phyloP scores from a whole-genome alignment of 2,113 vertebrate genomes.

The Ardeotis arabs region DNA sequence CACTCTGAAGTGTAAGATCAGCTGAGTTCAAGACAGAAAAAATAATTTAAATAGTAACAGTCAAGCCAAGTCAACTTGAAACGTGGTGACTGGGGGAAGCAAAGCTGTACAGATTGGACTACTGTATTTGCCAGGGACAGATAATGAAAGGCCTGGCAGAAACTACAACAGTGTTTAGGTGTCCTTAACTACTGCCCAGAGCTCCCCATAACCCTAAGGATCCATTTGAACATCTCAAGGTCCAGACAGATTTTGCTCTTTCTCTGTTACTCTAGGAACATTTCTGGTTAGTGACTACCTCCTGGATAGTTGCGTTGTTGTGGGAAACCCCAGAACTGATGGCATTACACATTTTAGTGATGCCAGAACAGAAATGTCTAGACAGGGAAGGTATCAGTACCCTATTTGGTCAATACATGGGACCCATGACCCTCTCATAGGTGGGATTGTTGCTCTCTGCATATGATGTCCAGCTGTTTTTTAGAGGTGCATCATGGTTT shows the following conservation, averaged over 20 bases:
- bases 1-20: not conserved
- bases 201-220: not conserved
- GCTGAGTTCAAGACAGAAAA: not conserved
- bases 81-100: rapidly evolving
- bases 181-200: not conserved
- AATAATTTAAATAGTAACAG: not conserved
- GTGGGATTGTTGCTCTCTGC: not conserved
- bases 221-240: not conserved
- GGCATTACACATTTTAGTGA: not conserved
- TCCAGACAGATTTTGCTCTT: not conserved
- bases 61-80: not conserved
- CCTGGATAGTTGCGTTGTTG: rapidly evolving
- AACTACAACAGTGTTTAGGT: not conserved
- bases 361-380: not conserved
- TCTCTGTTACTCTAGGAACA: not conserved
- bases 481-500: not conserved
- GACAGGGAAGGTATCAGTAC: not conserved
- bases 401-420: not conserved
- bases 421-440: not conserved
- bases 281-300: not conserved
- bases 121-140: not conserved
- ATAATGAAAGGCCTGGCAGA: not conserved
- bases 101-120: not conserved
- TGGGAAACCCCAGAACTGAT: not conserved
- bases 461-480: not conserved